phyloP scores from a whole-genome alignment of 2,888 invertebrate genomes.

The Ennomos quercinarius region DNA sequence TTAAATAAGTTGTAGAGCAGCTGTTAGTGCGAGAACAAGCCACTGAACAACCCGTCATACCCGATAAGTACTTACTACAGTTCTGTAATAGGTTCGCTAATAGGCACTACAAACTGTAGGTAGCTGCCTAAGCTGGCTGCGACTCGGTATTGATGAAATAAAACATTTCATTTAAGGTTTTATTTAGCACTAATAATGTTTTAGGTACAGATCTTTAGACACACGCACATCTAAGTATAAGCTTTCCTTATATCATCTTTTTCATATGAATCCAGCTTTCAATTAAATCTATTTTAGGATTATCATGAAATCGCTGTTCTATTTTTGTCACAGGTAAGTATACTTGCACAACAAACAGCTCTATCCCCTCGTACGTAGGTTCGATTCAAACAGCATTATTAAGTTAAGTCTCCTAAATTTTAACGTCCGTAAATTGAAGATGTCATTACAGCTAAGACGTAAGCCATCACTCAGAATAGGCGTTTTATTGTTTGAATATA shows the following conservation, averaged over 20 bases:
- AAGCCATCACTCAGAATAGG: conserved; percentile 72
- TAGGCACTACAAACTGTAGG: too few relatives aligned
- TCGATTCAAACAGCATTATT: conserved; percentile 51
- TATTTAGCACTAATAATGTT: too few relatives aligned
- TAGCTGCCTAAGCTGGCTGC: too few relatives aligned
- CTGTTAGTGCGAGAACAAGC: conserved; percentile 17
- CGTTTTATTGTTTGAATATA: conserved; percentile 80
- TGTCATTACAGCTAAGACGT: conserved; percentile 72
- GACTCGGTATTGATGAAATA: too few relatives aligned
- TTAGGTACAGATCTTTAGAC: too few relatives aligned
- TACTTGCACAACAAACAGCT: conserved; percentile 21
- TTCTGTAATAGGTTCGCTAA: too few relatives aligned
- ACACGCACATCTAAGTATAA: too few relatives aligned
- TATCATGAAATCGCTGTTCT: neutral
- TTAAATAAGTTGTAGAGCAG: conserved; percentile 18
- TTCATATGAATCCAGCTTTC: conserved; percentile 16
- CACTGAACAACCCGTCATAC: conserved; percentile 25
- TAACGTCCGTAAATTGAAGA: conserved; percentile 73
- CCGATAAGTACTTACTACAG: conserved; percentile 20
- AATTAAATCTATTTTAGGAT: conserved; percentile 8
- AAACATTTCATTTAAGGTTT: too few relatives aligned
- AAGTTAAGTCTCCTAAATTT: conserved; percentile 71
- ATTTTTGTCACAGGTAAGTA: conserved; percentile 24
- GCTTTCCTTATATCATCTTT: neutral
- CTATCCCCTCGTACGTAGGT: conserved; percentile 21